These are phyloP conservation scores for Drosophila lacteicornis DNA, from an alignment of 1,140 invertebrate genomes.

Conservation along the genomic window DNA sequence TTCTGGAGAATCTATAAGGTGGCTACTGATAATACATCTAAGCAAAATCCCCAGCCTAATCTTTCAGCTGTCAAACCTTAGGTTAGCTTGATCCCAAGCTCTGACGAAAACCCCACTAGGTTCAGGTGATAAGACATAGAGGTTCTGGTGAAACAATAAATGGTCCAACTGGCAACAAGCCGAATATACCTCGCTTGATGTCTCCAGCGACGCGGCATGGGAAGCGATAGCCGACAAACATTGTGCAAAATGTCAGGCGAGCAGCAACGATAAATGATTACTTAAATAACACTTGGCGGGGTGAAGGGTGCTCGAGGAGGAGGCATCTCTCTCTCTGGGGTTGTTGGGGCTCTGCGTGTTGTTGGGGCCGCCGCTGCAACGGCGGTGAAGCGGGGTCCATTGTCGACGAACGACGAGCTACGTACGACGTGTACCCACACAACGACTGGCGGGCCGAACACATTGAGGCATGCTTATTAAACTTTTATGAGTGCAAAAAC, in stretches of 20 bases:
- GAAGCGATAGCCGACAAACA: conserved; percentile 41
- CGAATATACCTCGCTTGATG: conserved; percentile 6
- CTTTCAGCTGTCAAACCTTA: neutral
- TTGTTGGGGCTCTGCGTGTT: conserved; percentile 8
- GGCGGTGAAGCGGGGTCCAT: conserved; percentile 29
- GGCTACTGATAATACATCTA: neutral
- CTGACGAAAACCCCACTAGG: neutral
- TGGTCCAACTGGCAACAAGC: neutral
- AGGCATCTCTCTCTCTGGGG: neutral
- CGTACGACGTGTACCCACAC: conserved; percentile 34
- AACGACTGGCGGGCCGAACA: conserved; percentile 1
- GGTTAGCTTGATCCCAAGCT: neutral
- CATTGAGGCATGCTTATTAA: conserved; percentile 60
- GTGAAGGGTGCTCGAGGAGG: neutral
- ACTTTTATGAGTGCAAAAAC: conserved; percentile 71
- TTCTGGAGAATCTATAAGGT: neutral
- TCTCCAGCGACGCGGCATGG: neutral
- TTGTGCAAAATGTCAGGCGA: conserved; percentile 51
- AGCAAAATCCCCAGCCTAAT: neutral
- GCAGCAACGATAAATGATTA: conserved; percentile 62
- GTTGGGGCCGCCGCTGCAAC: conserved; percentile 1
- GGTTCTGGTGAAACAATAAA: neutral
- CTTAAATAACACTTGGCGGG: conserved; percentile 49
- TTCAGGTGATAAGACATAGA: conserved; percentile 1
- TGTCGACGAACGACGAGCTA: conserved; percentile 27